Evolutionary conservation across 2,888 invertebrate genomes (phyloP), one percentile per base, ranked within the genome.

Genomic region (Phyto melanocephala): DNA sequence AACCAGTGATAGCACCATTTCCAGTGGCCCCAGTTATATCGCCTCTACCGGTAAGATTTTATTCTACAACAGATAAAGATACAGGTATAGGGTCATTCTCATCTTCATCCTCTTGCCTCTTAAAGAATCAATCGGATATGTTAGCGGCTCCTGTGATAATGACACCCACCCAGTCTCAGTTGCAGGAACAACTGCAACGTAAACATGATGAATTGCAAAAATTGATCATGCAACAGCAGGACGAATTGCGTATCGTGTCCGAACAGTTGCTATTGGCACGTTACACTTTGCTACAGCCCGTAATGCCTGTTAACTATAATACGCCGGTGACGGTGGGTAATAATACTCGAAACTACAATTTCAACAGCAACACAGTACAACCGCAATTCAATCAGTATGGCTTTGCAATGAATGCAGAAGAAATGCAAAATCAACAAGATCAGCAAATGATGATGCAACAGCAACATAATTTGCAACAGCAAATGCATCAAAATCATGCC

Each of bases 161-260:
- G 90, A 92, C 93, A 15, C 91, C 93, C 0, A 91, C 92, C 1
- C 93, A 93, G 87, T 92, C 92, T 81, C 93, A 94, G 80, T 88
- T 94, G 15, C 95, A 95, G 92, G 95, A 94, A 86, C 95, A 96
- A 91, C 90, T 95, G 81, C 95, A 96, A 88, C 93, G 95, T 42
- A 97, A 97, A 88, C 97, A 97, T 87, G 96, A 96, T 84, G 95
- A 97, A 88, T 91, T 97, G 80, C 96, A 97, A 89, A 95, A 96
- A 87, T 93, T 96, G 87, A 97, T 97, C 80, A 93, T 95, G 67
- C 94, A 95, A 84, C 97, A 97, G 88, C 97, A 97, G 88, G 96
- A 97, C 87, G 97, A 97, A 90, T 91, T 97, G 84, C 93, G 95
- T 52, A 93, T 95, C 85, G 96, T 97, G 0, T 96, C 96, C n/a